Evolutionary conservation across 2,113 vertebrate species (phyloP).

Genomic region (Leptocoma aspasia): DNA sequence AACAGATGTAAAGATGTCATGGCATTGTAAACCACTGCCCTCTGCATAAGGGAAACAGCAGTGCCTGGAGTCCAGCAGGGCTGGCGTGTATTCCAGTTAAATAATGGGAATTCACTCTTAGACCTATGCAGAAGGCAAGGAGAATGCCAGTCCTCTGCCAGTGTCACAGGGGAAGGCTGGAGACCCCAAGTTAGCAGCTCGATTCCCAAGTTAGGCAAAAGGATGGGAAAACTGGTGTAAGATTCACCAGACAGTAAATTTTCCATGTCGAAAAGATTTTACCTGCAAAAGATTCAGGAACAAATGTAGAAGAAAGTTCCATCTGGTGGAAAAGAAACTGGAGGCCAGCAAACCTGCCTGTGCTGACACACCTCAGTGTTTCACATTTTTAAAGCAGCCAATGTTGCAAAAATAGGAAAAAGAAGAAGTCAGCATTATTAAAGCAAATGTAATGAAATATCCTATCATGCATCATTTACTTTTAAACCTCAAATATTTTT

Average conservation of each 20-base stretch:
- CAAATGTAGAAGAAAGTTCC: neutral
- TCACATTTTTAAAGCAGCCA: neutral
- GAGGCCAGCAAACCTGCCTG: neutral
- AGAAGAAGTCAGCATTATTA: neutral
- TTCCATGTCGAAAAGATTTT: neutral
- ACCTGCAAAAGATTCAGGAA: neutral
- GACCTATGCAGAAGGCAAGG: neutral
- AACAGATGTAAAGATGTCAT: neutral
- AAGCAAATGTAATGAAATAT: neutral
- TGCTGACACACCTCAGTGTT: neutral
- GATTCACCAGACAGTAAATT: neutral
- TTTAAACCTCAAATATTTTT: neutral
- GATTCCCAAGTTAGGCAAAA: neutral
- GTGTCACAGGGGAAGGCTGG: neutral
- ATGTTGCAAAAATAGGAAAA: neutral
- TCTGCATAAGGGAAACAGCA: neutral
- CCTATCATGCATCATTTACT: neutral
- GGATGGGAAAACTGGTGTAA: neutral
- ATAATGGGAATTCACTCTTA: neutral
- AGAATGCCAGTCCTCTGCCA: neutral
- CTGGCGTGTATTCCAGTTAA: neutral
- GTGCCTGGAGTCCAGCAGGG: neutral
- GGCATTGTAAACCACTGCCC: neutral
- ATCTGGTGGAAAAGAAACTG: neutral
- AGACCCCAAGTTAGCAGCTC: neutral